Percentiles rank a stretch among this genome's conserved stretches.
Conservation (phyloP, 2,113 vertebrate genomes). For the Oreocharis arfaki region DNA sequence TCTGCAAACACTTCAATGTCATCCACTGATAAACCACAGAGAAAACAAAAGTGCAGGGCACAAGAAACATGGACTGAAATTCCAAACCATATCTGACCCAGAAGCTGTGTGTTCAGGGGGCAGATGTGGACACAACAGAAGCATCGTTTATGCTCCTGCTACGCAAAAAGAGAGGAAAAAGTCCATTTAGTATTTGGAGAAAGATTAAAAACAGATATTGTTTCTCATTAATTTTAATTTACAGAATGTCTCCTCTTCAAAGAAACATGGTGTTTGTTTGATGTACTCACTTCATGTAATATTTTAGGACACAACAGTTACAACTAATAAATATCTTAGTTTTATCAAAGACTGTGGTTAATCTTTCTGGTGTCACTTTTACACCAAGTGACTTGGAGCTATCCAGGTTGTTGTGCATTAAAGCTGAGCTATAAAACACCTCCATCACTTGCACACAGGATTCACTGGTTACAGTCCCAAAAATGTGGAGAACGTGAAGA, state of each 20-base stretch:
- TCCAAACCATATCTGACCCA: neutral
- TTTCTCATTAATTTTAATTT: neutral
- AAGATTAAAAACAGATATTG: neutral
- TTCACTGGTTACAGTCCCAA: neutral
- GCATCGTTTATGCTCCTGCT: neutral
- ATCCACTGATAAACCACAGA: neutral
- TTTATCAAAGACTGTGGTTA: neutral
- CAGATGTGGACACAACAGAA: neutral
- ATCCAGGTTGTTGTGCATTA: fast-evolving
- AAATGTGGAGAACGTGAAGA: neutral
- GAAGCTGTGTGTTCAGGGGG: neutral
- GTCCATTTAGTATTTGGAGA: neutral
- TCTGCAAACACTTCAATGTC: neutral
- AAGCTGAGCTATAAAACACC: neutral
- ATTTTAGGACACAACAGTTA: neutral
- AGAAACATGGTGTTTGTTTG: neutral
- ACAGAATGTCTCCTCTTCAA: neutral
- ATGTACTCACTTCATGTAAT: neutral
- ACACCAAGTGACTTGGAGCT: neutral
- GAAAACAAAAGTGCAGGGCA: neutral
- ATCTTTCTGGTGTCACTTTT: neutral
- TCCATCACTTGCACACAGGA: neutral
- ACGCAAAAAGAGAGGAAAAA: neutral
- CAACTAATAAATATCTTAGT: neutral
- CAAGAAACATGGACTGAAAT: neutral